Percentiles rank a stretch among this genome's conserved stretches.
These are phyloP conservation scores for Lethrus apterus DNA, from an alignment of 1,140 invertebrate species.

Conservation along the genomic window DNA sequence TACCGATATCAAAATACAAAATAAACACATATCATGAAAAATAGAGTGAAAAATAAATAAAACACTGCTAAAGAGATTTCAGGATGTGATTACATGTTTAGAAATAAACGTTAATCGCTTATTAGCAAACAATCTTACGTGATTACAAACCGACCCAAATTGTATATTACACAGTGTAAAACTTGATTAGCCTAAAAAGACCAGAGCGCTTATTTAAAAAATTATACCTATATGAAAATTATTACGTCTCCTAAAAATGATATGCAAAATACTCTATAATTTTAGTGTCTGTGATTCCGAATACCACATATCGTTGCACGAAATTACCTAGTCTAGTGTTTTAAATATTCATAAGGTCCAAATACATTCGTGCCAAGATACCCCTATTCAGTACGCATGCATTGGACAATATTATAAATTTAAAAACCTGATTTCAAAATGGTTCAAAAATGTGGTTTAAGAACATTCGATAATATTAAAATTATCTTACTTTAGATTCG, in stretches of 20 bases:
- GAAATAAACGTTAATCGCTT: too few species aligned
- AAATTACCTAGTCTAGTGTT: conserved; percentile 29
- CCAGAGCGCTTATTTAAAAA: conserved; percentile 19
- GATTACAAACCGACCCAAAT: conserved; percentile 23
- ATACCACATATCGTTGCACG: conserved; percentile 25
- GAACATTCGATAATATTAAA: too few species aligned
- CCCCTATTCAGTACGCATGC: conserved; percentile 16
- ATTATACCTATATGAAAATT: conserved; percentile 37
- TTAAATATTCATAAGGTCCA: conserved; percentile 36
- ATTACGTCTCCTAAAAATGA: conserved; percentile 36
- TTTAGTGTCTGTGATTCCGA: conserved; percentile 35
- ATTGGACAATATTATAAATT: conserved; percentile 6
- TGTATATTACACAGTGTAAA: conserved; percentile 20
- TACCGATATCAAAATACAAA: too few species aligned
- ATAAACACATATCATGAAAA: too few species aligned
- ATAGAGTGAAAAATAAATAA: too few species aligned
- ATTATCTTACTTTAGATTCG: too few species aligned
- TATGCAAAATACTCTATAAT: conserved; percentile 39
- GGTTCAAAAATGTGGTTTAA: too few species aligned
- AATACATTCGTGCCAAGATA: conserved; percentile 36
- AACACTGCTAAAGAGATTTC: too few species aligned
- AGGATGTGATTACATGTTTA: too few species aligned
- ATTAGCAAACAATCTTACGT: conserved; percentile 25
- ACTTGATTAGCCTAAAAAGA: conserved; percentile 12
- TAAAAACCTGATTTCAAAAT: too few species aligned